Base-by-base conservation (phyloP, 2,113 vertebrate species). In the Urocitellus parryii region DNA sequence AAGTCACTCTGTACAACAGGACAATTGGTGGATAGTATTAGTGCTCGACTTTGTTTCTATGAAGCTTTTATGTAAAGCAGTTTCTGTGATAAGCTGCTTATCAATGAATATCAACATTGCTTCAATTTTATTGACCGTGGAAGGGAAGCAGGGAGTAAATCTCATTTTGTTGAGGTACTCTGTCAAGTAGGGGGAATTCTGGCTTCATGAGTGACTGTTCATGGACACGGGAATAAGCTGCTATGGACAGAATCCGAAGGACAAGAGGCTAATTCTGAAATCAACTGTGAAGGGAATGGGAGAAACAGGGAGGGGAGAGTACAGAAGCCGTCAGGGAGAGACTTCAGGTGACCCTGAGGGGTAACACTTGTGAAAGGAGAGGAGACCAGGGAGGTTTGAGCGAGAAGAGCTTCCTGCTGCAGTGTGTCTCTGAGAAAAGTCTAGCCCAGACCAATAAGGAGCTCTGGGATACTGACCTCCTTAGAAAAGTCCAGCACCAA, bases 301-400 rank as follows among this genome's bases (percentile, higher is more conserved):
- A 22, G 25, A 65, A 12, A 56, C 9, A 45, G 76, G 34, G 65
- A 84, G 10, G 8, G 25, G 8, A 22, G 37, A 34, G 51, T 63
- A 24, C 3, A 22, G 6, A 5, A 42, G 16, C 6, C 45, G 25
- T 5, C 8, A 63, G 77, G 39, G 10, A 53, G 10, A 82, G 25
- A 18, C 29, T 32, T 79, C 17, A 9, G 53, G 22, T 34, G 65
- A 24, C 9, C 22, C 11, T 72, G 34, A 48, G 25, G 22, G 11
- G 11, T 32, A 70, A n/a, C 1, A 9, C 51, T 83, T 80, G 81
- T 17, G 3, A n/a, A 76, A 91, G 5, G 68, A 68, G 76, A 78
- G 13, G 45, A 32, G 20, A 61, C 24, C 0, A 56, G 8, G 17
- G 14, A 72, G 48, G 34, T 10, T 0, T 25, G 58, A 0, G 0